These are phyloP conservation scores for Chloromyia formosa DNA, from an alignment of 2,888 invertebrate genomes.

Conservation along the genomic window DNA sequence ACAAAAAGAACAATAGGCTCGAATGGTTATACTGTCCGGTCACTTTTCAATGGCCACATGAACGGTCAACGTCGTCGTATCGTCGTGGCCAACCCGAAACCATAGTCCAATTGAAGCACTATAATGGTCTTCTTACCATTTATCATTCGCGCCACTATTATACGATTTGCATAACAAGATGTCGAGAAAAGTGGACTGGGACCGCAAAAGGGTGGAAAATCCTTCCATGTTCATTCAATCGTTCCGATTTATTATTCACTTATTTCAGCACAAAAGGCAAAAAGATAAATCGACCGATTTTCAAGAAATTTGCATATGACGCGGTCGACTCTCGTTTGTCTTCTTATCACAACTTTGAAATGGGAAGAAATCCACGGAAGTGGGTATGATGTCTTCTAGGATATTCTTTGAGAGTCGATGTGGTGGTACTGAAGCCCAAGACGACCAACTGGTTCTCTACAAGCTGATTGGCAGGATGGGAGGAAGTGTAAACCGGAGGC, in stretches of 20 bases:
- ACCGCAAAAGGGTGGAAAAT: conserved; percentile 18
- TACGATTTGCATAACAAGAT: conserved; percentile 45
- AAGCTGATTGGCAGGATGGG: too few relatives aligned
- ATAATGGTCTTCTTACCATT: neutral
- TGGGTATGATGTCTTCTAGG: conserved; percentile 8
- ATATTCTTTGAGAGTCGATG: too few relatives aligned
- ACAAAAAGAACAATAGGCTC: conserved; percentile 24
- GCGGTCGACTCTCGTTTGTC: neutral
- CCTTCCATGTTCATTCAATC: neutral
- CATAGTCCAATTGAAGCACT: neutral
- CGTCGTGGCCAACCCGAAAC: conserved; percentile 18
- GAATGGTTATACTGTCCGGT: neutral
- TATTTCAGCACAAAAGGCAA: neutral
- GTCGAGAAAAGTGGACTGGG: conserved; percentile 19
- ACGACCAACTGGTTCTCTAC: too few relatives aligned
- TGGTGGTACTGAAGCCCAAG: too few relatives aligned
- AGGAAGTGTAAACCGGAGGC: neutral
- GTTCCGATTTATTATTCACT: too few relatives aligned
- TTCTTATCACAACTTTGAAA: conserved; percentile 1
- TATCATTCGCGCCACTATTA: conserved; percentile 1
- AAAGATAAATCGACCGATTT: conserved; percentile 33
- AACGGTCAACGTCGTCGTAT: conserved; percentile 2
- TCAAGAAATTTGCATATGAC: conserved; percentile 31
- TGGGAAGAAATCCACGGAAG: conserved; percentile 45
- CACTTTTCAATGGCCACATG: conserved; percentile 29